These are phyloP conservation scores for Sclerodermus sp. DNA, from an alignment of 2,888 invertebrate species.

Conservation along the genomic window DNA sequence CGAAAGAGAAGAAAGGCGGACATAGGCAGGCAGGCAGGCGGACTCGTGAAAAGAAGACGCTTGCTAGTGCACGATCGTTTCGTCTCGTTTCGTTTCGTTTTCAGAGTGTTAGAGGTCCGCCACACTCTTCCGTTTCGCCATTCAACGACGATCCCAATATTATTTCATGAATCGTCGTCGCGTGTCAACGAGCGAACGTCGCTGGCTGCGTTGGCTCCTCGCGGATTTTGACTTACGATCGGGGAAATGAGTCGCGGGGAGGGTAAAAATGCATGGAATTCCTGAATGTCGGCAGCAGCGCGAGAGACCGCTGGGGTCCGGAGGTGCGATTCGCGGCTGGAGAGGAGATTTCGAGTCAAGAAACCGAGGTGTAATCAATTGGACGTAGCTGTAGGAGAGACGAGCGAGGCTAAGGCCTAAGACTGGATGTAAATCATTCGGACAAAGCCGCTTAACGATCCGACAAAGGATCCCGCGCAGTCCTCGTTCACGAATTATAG, in stretches of 20 bases:
- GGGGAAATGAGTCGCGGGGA: background rate
- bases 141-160: too few relatives aligned
- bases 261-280: background rate
- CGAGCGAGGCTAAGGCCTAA: constrained; percentile 34
- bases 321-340: constrained; percentile 1
- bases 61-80: too few relatives aligned
- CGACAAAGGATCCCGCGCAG: constrained; percentile 48
- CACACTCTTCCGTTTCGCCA: too few relatives aligned
- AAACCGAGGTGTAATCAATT: constrained; percentile 46
- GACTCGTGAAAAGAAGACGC: too few relatives aligned
- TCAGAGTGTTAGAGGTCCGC: too few relatives aligned
- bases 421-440: constrained; percentile 54
- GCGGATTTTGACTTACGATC: too few relatives aligned
- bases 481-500: constrained; percentile 50
- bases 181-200: too few relatives aligned
- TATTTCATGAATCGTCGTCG: too few relatives aligned
- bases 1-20: background rate
- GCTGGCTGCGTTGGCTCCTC: too few relatives aligned
- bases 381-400: constrained; percentile 35
- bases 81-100: too few relatives aligned
- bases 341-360: constrained; percentile 27
- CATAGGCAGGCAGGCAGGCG: too few relatives aligned
- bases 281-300: too few relatives aligned
- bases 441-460: constrained; percentile 57
- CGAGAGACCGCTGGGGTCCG: constrained; percentile 13